Evolutionary conservation across 2,888 invertebrate genomes (phyloP).

Genomic region (Platycnemis pennipes): DNA sequence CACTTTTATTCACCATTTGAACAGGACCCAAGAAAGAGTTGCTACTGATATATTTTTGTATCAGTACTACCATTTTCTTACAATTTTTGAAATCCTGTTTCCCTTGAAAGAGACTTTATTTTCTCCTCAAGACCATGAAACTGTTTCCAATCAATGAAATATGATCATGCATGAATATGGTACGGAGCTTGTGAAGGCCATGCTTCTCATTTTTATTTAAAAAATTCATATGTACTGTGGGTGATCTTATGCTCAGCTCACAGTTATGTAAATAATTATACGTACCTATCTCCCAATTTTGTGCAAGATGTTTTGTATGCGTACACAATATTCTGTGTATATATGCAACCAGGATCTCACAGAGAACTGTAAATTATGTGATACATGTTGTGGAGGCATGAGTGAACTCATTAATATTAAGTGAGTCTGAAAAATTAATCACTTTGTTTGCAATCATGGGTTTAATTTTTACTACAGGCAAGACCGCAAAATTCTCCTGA

Average conservation of each 20-base stretch:
- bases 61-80: no score
- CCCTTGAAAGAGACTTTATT: neutral
- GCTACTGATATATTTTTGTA: no score
- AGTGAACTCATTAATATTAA: neutral
- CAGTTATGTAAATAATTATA: neutral
- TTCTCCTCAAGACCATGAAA: neutral
- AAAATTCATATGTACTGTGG: neutral
- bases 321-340: neutral
- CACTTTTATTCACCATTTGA: no score
- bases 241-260: constrained; percentile 2
- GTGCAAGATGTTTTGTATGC: no score
- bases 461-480: neutral
- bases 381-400: neutral
- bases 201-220: neutral
- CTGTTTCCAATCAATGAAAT: neutral
- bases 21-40: neutral
- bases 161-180: neutral
- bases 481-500: neutral
- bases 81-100: neutral
- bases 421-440: neutral
- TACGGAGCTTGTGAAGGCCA: neutral
- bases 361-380: neutral
- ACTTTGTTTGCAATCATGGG: neutral
- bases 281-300: no score
- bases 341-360: neutral